phyloP scores from a whole-genome alignment of 1,140 invertebrate species.

The Neocloeon triangulifer region DNA sequence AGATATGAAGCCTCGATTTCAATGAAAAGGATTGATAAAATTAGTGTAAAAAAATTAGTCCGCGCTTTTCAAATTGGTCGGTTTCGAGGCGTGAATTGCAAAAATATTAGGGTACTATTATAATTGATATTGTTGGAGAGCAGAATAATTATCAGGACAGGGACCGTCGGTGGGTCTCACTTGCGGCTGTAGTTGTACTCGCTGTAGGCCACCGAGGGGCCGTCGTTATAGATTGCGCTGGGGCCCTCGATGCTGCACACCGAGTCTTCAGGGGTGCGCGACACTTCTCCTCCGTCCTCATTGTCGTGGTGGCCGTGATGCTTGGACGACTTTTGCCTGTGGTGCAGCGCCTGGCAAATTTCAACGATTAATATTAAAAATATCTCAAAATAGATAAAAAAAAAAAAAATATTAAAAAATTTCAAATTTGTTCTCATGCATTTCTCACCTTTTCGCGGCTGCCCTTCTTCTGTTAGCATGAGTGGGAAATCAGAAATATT shows the following conservation, averaged over 20 bases:
- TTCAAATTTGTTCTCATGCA: slow-evolving; percentile 4
- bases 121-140: too few relatives aligned
- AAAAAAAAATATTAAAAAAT: slow-evolving; percentile 1
- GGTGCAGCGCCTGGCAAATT: slow-evolving; percentile 33
- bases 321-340: slow-evolving; percentile 26
- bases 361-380: slow-evolving; percentile 3
- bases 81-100: too few relatives aligned
- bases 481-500: slow-evolving; percentile 9
- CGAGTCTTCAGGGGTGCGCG: slow-evolving; percentile 39
- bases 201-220: slow-evolving; percentile 17
- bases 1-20: too few relatives aligned
- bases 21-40: too few relatives aligned
- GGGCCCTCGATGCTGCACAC: slow-evolving; percentile 52
- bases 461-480: slow-evolving; percentile 48
- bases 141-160: too few relatives aligned
- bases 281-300: slow-evolving; percentile 25
- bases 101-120: too few relatives aligned
- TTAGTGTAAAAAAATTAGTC: too few relatives aligned
- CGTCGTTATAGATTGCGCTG: slow-evolving; percentile 22
- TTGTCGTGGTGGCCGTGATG: slow-evolving; percentile 11
- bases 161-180: slow-evolving; percentile 9
- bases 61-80: too few relatives aligned
- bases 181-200: slow-evolving; percentile 13
- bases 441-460: slow-evolving; percentile 57
- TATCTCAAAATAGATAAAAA: slow-evolving; percentile 5